A percentile compares a stretch with the other conserved stretches of the same genome.
Conservation (phyloP, 1,140 invertebrate genomes). For the Meloidogyne exigua region DNA sequence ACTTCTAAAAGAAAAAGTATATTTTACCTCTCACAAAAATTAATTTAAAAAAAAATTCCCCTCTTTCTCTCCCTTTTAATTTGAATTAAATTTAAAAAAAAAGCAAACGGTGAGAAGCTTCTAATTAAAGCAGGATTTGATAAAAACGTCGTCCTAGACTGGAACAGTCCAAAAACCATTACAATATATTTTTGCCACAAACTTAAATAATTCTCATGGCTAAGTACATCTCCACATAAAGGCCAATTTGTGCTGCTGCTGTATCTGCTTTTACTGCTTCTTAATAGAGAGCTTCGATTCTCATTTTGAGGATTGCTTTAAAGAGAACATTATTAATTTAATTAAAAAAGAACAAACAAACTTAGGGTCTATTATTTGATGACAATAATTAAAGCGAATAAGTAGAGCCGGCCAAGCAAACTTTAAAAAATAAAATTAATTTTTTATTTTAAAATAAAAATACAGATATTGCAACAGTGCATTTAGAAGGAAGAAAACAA, state of each 20-base stretch:
- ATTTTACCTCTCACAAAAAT: no score
- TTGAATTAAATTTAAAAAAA: constrained; percentile 4
- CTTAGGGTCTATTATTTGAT: constrained; percentile 89
- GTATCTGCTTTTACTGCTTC: constrained; percentile 68
- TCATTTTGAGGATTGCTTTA: constrained; percentile 84
- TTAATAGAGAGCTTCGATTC: constrained; percentile 85
- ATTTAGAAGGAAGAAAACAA: constrained; percentile 71
- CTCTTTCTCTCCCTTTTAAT: no score
- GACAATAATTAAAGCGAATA: constrained; percentile 82
- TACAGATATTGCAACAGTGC: constrained; percentile 74
- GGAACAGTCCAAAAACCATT: constrained; percentile 58
- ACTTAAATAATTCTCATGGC: constrained; percentile 59
- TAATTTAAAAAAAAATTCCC: no score
- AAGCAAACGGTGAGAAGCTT: constrained; percentile 47
- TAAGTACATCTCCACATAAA: constrained; percentile 57
- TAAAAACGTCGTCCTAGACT: constrained; percentile 35
- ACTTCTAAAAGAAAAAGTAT: not conserved
- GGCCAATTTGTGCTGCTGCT: constrained; percentile 56
- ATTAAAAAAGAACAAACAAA: constrained; percentile 54
- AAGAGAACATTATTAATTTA: constrained; percentile 19
- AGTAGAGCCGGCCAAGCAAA: constrained; percentile 94
- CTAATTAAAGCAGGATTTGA: constrained; percentile 32
- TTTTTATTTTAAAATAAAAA: constrained; percentile 19
- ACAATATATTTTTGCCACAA: constrained; percentile 63
- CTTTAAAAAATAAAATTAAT: constrained; percentile 46